Base-by-base conservation (phyloP, 2,888 invertebrate species). In the Drosophila incognita region DNA sequence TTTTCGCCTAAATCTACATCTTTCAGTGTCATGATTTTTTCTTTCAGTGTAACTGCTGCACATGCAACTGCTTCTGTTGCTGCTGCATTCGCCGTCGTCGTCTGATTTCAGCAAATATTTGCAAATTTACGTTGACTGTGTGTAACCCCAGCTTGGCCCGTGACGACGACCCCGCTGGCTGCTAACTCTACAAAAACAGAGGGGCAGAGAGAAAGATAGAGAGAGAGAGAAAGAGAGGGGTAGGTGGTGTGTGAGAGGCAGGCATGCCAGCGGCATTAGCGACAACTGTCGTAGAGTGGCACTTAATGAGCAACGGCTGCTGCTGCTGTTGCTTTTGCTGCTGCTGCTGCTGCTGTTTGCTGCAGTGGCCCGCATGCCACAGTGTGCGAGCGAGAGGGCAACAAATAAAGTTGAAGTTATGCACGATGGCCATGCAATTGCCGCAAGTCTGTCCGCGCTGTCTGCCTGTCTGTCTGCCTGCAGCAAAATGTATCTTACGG, bases 281-380 rank as follows among this genome's bases (percentile, higher is more conserved):
- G 89, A 85, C 85, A 85, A 85, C 85, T 89, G 87, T 89, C 85
- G 85, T 87, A 80, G 89, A 86, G 85, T 86, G 89, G 89, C 85
- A 86, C 85, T 86, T 89, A 86, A 86, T 86, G 85, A 86, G 85
- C 89, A 84, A 87, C 89, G 89, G 76, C 89, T 84, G 81, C 74
- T 74, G 74, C 46, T 62, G 81, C 66, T 59, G 62, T 57, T 63
- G 61, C 65, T 49, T 54, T 63, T 61, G 52, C 63, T 67, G 57
- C 48, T 42, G 24, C 62, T 24, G 2, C 24, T 24, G 24, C 24
- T 76, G 57, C 59, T 46, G 27, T 46, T 46, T 64, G 72, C 68
- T 63, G 74, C 72, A 84, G 87, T 79, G 74, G 82, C 85, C 89
- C 87, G 85, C 85, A 86, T 86, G 87, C 82, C 85, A 75, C 81